Percentiles rank a stretch among this genome's conserved stretches.
phyloP scores from a whole-genome alignment of 2,113 vertebrate genomes.

The Egretta garzetta region DNA sequence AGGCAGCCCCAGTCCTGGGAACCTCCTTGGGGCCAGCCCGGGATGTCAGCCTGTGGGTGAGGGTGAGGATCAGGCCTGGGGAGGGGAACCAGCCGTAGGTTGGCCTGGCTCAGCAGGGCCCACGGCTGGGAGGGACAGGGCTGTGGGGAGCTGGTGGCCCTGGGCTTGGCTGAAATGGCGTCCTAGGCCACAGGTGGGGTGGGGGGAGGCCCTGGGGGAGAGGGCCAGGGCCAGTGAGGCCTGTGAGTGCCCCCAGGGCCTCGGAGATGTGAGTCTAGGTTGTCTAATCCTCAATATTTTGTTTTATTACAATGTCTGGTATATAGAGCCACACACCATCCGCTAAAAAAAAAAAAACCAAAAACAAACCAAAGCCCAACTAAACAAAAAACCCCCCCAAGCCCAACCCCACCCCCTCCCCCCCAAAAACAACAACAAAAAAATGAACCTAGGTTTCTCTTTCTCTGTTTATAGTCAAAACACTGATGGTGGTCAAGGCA shows the following conservation, averaged over 20 bases:
- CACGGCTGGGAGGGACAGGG: background rate
- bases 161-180: rapidly evolving
- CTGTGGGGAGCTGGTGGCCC: background rate
- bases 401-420: too few species aligned
- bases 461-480: background rate
- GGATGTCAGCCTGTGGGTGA: background rate
- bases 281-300: background rate
- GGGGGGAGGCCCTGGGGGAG: rapidly evolving
- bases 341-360: background rate
- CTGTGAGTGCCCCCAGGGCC: background rate
- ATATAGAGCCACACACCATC: background rate
- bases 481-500: background rate
- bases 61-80: rapidly evolving
- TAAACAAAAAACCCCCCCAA: too few species aligned
- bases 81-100: rapidly evolving
- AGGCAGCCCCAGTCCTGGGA: background rate
- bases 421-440: background rate
- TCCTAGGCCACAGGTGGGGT: background rate
- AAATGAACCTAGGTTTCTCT: background rate
- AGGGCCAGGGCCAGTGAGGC: rapidly evolving
- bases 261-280: background rate
- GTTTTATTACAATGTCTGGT: background rate
- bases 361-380: too few species aligned
- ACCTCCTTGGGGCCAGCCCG: too few species aligned
- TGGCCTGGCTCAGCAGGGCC: rapidly evolving